Evolutionary conservation across 2,113 vertebrate species (phyloP), one percentile per base, ranked within the genome.

Genomic region (Caranx melampygus): DNA sequence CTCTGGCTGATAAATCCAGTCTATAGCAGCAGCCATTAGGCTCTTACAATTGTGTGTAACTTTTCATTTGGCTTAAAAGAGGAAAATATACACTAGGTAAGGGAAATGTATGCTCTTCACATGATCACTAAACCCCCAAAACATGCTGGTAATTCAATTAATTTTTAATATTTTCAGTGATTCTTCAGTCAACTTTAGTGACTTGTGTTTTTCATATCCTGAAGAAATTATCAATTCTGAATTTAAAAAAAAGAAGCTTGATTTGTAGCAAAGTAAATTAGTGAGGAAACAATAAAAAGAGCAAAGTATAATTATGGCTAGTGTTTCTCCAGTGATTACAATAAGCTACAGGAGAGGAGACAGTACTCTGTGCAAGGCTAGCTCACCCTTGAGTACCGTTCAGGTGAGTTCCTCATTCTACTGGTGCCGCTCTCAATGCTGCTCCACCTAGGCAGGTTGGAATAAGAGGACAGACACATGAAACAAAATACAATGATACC

Each of bases 381-480:
- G 95, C 95, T 95, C 95, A 95, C 95, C 95, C 94, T 93, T 75
- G 90, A 94, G 94, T 94, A 95, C 95, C 89, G 95, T 91, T 95
- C 93, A 94, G 93, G 92, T 92, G 93, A 95, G 92, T 94, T 93
- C 94, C 91, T 95, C 94, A 94, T 84, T 90, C 94, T 94, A 93
- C 90, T 72, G 90, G 89, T 87, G 90, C 86, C 80, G 89, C 90
- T 90, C 91, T 88, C 93, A 92, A 81, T 91, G 92, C 86, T 91
- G 85, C 93, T 92, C 94, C 93, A 95, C 94, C 95, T 95, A 93
- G 93, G 92, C 87, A 92, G 92, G 92, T 95, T 92, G 93, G 94
- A 94, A 95, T 94, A 94, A 94, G 93, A 95, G 94, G 95, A 94
- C 89, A 95, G 85, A 93, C 91, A 92, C 87, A 90, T 93, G 91